Percentiles rank a stretch among this genome's conserved stretches.
Evolutionary conservation across 1,140 invertebrate species (phyloP).

Genomic region (Zaprionus taronus): DNA sequence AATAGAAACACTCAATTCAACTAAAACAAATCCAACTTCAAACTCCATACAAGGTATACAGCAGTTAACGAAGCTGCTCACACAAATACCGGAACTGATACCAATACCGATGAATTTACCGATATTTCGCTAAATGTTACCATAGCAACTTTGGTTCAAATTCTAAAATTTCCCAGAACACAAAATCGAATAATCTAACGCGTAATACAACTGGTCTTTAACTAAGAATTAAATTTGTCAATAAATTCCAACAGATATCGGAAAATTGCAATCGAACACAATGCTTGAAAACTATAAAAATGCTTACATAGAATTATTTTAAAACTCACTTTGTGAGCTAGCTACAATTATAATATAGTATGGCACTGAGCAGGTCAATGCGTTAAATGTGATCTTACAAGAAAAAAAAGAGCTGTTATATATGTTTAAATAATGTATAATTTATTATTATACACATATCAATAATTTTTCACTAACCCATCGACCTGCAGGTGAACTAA

Average conservation of each 20-base stretch:
- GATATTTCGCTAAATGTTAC: conserved; percentile 11
- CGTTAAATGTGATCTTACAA: background rate
- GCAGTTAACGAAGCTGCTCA: background rate
- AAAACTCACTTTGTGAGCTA: conserved; percentile 13
- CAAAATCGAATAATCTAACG: conserved; percentile 11
- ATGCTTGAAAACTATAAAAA: conserved; percentile 11
- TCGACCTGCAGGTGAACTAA: conserved; percentile 21
- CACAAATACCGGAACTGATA: conserved; percentile 11
- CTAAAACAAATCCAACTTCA: background rate
- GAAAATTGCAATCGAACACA: background rate
- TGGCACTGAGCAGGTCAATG: conserved; percentile 17
- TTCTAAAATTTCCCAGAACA: background rate
- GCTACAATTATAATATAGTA: conserved; percentile 14
- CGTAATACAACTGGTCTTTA: background rate
- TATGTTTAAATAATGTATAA: background rate
- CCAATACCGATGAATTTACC: background rate
- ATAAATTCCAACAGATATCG: background rate
- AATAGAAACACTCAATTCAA: conserved; percentile 13
- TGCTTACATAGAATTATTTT: conserved; percentile 8
- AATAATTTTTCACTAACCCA: background rate
- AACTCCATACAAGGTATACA: background rate
- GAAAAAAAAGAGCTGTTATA: background rate
- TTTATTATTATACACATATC: background rate
- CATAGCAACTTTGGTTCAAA: background rate
- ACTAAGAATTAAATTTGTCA: background rate